Percentiles rank a stretch among this genome's conserved stretches.
Evolutionary conservation across 2,888 invertebrate genomes (phyloP).

Genomic region (Aphodius sticticus): DNA sequence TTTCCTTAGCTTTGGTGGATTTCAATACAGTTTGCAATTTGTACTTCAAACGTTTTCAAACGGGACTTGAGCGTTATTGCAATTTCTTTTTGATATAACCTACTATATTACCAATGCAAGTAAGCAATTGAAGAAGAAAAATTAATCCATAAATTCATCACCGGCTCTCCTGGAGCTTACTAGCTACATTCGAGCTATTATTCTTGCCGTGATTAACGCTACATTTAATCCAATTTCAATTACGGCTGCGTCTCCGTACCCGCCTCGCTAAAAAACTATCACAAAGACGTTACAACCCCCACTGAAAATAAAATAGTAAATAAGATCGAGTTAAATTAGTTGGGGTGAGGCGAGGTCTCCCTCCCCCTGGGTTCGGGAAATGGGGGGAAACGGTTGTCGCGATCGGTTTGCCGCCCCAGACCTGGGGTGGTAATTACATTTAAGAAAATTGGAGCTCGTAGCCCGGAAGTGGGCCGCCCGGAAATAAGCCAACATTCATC

Average conservation of each 20-base stretch:
- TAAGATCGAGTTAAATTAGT: constrained; percentile 17
- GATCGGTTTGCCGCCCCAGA: constrained; percentile 48
- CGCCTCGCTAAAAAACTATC: constrained; percentile 18
- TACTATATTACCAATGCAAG: too few relatives aligned
- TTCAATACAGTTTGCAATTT: too few relatives aligned
- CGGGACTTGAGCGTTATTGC: too few relatives aligned
- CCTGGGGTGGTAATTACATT: constrained; percentile 53
- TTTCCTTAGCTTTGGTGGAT: too few relatives aligned
- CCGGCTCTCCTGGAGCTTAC: not conserved
- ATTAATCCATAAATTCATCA: not conserved
- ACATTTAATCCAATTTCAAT: constrained; percentile 24
- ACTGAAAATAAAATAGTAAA: constrained; percentile 16
- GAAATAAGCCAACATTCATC: constrained; percentile 52
- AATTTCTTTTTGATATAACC: too few relatives aligned
- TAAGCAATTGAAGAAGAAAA: not conserved
- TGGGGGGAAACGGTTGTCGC: constrained; percentile 42
- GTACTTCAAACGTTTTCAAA: too few relatives aligned
- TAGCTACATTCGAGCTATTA: not conserved
- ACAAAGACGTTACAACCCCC: constrained; percentile 19
- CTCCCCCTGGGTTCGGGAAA: not conserved
- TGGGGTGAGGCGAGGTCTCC: constrained; percentile 13
- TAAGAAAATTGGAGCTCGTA: constrained; percentile 54
- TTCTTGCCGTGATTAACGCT: constrained; percentile 17
- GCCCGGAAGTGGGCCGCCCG: constrained; percentile 50
- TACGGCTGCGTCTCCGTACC: not conserved